Evolutionary conservation across 2,113 vertebrate genomes (phyloP).

Genomic region (Choloepus hoffmanni): DNA sequence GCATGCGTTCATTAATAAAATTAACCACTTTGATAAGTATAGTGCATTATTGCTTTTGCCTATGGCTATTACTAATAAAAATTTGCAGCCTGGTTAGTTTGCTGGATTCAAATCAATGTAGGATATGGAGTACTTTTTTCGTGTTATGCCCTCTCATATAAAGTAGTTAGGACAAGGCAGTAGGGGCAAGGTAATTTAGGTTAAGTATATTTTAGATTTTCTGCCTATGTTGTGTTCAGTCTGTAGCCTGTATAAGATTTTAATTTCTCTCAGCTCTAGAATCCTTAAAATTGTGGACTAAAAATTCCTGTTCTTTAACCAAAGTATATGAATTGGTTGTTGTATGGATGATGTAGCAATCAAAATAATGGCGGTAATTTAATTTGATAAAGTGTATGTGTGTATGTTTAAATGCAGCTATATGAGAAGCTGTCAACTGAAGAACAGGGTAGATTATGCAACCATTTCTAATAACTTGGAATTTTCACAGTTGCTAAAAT

Average conservation of each 20-base stretch:
- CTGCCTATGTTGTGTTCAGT: background rate
- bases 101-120: slow-evolving; percentile 49
- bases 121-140: background rate
- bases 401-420: background rate
- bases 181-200: background rate
- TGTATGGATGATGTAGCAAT: background rate
- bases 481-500: slow-evolving; percentile 50
- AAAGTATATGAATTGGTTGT: background rate
- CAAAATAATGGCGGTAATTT: background rate
- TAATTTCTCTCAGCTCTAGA: background rate
- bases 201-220: slow-evolving; percentile 37
- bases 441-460: background rate
- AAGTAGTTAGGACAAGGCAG: background rate
- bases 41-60: slow-evolving; percentile 66
- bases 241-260: background rate
- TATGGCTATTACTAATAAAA: slow-evolving; percentile 75
- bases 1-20: slow-evolving; percentile 81
- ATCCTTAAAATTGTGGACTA: slow-evolving; percentile 28
- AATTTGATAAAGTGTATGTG: background rate
- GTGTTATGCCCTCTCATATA: background rate
- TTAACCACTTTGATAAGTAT: slow-evolving; percentile 45
- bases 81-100: slow-evolving; percentile 69
- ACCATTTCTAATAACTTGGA: slow-evolving; percentile 5
- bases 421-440: background rate
- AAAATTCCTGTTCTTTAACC: background rate